Base-by-base conservation (phyloP, 1,140 invertebrate genomes). In the Nasonia vitripennis region DNA sequence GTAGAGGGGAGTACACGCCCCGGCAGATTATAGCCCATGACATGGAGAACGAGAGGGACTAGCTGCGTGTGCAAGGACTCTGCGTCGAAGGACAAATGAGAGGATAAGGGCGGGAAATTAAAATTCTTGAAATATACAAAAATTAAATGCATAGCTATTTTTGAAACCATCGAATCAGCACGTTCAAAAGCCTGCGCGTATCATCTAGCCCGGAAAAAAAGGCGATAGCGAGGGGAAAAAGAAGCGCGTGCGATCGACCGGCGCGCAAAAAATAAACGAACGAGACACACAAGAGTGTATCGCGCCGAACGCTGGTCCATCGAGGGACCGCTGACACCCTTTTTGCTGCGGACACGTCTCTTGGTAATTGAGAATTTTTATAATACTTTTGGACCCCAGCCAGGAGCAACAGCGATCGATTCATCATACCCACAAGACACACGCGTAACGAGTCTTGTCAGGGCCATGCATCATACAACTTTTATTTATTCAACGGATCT, bases 351-450 rank as follows among this genome's bases (percentile, higher is more conserved):
- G 6, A n/a, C 68, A 9, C 11, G 67, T n/a, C 27, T 71, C 68
- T 34, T 17, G 68, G 68, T 71, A 71, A 71, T 71, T 92, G 91
- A 90, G 90, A 93, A 92, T 92, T 92, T n/a, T 92, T 91, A 91
- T 91, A 92, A 92, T 92, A 92, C 92, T 93, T 92, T 92, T 92
- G 91, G 91, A 93, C 91, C 89, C 89, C 88, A 91, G 92, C 91
- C 91, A 93, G 90, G 89, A 90, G 2, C 89, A 90, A 92, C 27
- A 27, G 27, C 92, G 91, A 92, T 92, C 90, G 91, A 92, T 91
- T 91, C 91, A 89, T 68, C 92, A 92, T 89, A 89, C 87, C 87
- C 89, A 14, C 45, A 48, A 48, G 45, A 51, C 10, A 51, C 48
- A 17, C 48, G 48, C 12, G 2, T 17, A 51, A 17, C 48, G 41